phyloP scores from a whole-genome alignment of 2,797 vertebrate species.

The Hyperoplus immaculatus region DNA sequence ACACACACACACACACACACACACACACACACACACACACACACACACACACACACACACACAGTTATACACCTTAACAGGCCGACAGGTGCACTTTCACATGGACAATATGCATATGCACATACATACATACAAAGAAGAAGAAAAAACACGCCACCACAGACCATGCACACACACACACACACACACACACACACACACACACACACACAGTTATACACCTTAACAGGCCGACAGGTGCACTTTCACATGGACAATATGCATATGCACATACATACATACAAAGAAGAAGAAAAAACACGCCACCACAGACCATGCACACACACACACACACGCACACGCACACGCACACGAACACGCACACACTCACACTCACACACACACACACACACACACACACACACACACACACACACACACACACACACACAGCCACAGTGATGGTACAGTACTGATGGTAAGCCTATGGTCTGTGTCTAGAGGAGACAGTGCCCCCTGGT shows the following conservation, averaged over 20 bases:
- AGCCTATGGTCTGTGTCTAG: constrained; percentile 69
- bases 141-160: neutral
- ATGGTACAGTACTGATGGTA: constrained; percentile 42
- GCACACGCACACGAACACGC: constrained; percentile 3
- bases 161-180: neutral
- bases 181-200: constrained; percentile 11
- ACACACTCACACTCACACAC: neutral
- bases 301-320: neutral
- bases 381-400: neutral
- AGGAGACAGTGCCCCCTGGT: constrained; percentile 88
- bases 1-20: constrained; percentile 2
- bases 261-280: constrained; percentile 37
- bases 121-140: constrained; percentile 6
- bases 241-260: constrained; percentile 54
- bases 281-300: neutral
- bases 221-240: constrained; percentile 56
- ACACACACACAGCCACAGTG: constrained; percentile 20
- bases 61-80: constrained; percentile 33
- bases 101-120: constrained; percentile 43
- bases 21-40: constrained; percentile 29
- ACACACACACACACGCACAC: constrained; percentile 14
- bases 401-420: neutral
- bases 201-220: constrained; percentile 22
- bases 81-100: constrained; percentile 62
- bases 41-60: constrained; percentile 24